Percentiles rank a stretch among this genome's conserved stretches.
Conservation (phyloP, 2,797 vertebrate species). For the Eleutherodactylus coqui region DNA sequence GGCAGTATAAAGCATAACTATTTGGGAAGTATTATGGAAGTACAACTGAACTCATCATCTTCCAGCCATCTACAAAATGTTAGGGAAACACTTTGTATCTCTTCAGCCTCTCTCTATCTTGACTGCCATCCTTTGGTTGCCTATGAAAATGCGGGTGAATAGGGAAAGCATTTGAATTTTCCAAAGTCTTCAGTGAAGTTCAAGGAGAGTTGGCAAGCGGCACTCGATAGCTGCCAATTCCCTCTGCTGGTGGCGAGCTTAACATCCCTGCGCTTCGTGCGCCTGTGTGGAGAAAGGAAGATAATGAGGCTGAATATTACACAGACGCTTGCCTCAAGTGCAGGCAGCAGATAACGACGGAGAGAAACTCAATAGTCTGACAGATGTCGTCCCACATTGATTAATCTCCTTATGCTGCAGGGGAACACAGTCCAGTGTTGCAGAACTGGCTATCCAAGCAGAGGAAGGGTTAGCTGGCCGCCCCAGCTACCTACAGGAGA, state of each 20-base stretch:
- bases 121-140: background rate
- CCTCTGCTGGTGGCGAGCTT: conserved; percentile 30
- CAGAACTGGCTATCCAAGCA: conserved; percentile 62
- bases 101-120: background rate
- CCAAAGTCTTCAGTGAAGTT: conserved; percentile 46
- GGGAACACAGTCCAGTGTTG: conserved; percentile 64
- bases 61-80: background rate
- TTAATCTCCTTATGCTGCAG: conserved; percentile 74
- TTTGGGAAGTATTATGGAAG: background rate
- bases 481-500: background rate
- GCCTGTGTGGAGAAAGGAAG: conserved; percentile 66
- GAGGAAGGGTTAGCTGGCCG: conserved; percentile 6
- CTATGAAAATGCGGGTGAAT: background rate
- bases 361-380: conserved; percentile 79
- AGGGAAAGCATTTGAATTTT: conserved; percentile 5
- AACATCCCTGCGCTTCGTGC: background rate
- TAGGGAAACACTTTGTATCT: background rate
- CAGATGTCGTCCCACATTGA: conserved; percentile 79
- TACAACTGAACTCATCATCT: background rate
- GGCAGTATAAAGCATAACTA: no score
- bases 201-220: conserved; percentile 36
- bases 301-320: conserved; percentile 83
- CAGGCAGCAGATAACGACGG: conserved; percentile 72
- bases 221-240: conserved; percentile 26
- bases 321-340: conserved; percentile 74